A percentile compares a stretch with the other conserved stretches of the same genome.
Evolutionary conservation across 1,140 invertebrate species (phyloP).

Genomic region (Xylocopa sonorina): DNA sequence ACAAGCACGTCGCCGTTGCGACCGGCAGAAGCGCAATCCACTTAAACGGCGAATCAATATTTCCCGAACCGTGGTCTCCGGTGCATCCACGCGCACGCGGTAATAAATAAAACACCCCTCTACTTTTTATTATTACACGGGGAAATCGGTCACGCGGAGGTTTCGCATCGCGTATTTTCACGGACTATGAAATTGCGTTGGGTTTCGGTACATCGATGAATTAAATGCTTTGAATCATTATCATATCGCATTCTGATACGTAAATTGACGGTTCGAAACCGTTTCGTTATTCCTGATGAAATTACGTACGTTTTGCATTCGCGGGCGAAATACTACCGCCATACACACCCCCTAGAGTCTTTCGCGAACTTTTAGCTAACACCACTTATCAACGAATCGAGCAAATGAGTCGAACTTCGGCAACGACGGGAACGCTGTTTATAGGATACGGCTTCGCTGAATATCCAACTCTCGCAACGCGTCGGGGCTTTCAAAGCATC

Average conservation of each 20-base stretch:
- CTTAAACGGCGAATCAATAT: conserved; percentile 48
- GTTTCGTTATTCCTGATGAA: no score
- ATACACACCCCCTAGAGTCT: no score
- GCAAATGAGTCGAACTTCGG: not conserved
- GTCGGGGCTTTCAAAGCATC: not conserved
- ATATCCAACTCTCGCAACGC: not conserved
- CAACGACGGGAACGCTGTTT: not conserved
- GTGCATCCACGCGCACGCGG: not conserved
- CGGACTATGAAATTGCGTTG: no score
- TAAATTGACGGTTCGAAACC: no score
- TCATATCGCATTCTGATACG: no score
- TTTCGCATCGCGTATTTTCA: no score
- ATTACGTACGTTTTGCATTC: no score
- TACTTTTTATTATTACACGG: conserved; percentile 19
- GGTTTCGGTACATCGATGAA: no score
- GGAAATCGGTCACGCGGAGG: no score
- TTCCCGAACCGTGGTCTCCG: not conserved
- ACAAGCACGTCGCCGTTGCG: conserved; percentile 11
- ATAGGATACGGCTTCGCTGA: not conserved
- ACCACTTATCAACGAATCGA: not conserved
- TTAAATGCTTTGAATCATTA: no score
- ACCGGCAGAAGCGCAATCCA: conserved; percentile 23
- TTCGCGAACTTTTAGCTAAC: no score
- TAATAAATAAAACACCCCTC: conserved; percentile 15
- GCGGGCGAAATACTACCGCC: no score